Evolutionary conservation across 2,113 vertebrate species (phyloP), one percentile per base, ranked within the genome.

Genomic region (Aphelocoma coerulescens): DNA sequence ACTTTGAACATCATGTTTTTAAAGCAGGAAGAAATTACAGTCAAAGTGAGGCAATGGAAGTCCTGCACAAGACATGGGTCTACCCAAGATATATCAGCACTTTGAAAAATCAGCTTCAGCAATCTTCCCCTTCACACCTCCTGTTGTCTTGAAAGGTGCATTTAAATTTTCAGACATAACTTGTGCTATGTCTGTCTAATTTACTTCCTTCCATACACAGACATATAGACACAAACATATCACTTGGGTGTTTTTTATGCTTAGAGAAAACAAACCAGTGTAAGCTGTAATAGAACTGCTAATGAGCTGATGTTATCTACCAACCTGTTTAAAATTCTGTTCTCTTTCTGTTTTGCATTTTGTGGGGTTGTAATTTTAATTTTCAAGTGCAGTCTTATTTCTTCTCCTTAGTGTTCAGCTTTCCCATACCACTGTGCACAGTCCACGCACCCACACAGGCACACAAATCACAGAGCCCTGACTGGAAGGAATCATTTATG

Each of bases 251-350:
- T 51, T 89, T 85, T 66, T 66, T 85, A 59, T 90, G 78, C 86
- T 89, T 41, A 46, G 44, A 96, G 84, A 97, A 97, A 96, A 88
- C 75, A 96, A 97, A 97, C 84, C 89, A 81, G 39, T 92, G 93
- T 95, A 97, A 85, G 86, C 84, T 82, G 90, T 95, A 96, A 97
- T 95, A 95, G 75, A 98, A 96, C 95, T 92, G 94, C 95, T 98
- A 98, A 97, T 97, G 96, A 98, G 93, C 68, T 97, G 93, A 97
- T 97, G 93, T 62, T 98, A 97, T 97, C 96, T 97, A 86, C 44
- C 33, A 74, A 81, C 39, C 80, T 97, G 89, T 96, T 97, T 97
- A 97, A 97, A 97, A 97, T 95, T 95, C 92, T 96, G 51, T 95
- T 93, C 76, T 82, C 82, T 97, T 96, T 94, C 93, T 95, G 30